Conservation (phyloP, 2,797 vertebrate genomes). For the Artibeus jamaicensis region DNA sequence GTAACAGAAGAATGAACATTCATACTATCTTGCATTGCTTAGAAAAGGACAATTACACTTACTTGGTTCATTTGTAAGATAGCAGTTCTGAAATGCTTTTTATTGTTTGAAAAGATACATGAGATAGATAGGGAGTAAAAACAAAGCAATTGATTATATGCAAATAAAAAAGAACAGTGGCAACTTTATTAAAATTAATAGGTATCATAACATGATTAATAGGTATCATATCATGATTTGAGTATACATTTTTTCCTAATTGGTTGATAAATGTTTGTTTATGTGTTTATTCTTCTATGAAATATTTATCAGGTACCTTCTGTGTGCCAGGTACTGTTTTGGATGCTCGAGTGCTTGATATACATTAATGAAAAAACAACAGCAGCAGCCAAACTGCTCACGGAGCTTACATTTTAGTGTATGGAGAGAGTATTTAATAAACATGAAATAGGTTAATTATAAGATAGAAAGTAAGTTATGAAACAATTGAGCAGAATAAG, state of each 20-base stretch:
- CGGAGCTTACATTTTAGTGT: background rate
- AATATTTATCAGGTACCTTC: background rate
- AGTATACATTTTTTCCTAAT: background rate
- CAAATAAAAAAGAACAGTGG: background rate
- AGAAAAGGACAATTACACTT: background rate
- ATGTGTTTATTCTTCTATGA: background rate
- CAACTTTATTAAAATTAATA: background rate
- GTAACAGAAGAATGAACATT: background rate
- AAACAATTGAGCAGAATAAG: background rate
- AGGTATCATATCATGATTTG: background rate
- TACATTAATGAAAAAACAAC: background rate
- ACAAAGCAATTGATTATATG: background rate
- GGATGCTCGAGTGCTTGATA: background rate
- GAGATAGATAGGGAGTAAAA: background rate
- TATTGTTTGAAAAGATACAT: background rate
- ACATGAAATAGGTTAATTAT: background rate
- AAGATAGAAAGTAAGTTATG: background rate
- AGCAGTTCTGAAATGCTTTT: background rate
- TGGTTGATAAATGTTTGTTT: background rate
- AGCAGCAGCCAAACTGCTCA: background rate
- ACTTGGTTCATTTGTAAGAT: background rate
- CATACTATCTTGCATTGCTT: background rate
- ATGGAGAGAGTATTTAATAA: background rate
- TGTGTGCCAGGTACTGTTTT: background rate
- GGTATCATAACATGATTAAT: background rate